Conservation (phyloP, 2,797 vertebrate genomes). For the Hapalemur alaotrensis region DNA sequence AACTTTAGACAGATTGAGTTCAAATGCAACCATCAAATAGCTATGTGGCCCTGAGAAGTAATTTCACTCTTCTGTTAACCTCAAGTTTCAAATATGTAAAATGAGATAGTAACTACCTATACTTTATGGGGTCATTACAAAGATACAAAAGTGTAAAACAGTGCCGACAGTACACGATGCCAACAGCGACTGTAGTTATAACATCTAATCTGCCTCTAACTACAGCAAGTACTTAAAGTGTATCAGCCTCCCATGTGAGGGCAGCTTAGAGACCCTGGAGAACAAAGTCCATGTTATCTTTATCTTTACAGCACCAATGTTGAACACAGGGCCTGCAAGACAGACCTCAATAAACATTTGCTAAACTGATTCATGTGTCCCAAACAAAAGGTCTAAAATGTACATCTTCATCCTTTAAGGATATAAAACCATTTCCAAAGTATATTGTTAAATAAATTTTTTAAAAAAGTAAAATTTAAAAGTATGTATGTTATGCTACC, state of each 20-base stretch:
- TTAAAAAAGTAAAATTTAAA: background rate
- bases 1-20: background rate
- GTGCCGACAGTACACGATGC: background rate
- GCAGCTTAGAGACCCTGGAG: background rate
- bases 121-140: background rate
- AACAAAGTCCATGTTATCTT: background rate
- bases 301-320: background rate
- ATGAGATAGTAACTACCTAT: background rate
- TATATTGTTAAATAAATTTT: background rate
- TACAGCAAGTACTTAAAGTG: background rate
- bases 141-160: background rate
- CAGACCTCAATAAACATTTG: background rate
- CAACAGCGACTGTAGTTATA: background rate
- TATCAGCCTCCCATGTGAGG: background rate
- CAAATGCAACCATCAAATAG: background rate
- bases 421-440: background rate
- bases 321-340: background rate
- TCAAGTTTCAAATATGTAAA: conserved; percentile 1
- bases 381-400: background rate
- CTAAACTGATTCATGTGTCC: background rate
- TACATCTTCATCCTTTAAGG: background rate
- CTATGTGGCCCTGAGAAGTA: background rate
- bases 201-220: background rate
- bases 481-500: background rate
- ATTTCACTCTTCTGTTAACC: background rate